These are phyloP conservation scores for Lasiurus borealis DNA, from an alignment of 2,113 vertebrate species.

Conservation along the genomic window DNA sequence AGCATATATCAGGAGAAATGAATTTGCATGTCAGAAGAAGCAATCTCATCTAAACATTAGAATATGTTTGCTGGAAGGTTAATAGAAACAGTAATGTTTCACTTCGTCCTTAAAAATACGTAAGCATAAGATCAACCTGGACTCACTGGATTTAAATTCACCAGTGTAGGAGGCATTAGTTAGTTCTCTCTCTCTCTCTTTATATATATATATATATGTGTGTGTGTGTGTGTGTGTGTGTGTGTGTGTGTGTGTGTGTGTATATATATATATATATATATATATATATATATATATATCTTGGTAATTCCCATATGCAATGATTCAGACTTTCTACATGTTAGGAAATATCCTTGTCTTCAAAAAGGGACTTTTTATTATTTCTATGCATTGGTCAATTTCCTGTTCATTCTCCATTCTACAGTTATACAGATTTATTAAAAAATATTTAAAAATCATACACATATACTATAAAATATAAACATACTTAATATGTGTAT, in stretches of 20 bases:
- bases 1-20: not conserved
- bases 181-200: too few species aligned
- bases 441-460: not conserved
- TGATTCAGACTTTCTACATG: conserved; percentile 32
- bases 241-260: too few species aligned
- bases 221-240: too few species aligned
- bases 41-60: not conserved
- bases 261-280: too few species aligned
- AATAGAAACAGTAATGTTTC: not conserved
- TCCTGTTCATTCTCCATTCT: not conserved
- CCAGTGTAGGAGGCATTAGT: not conserved
- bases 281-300: not conserved
- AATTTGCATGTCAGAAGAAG: conserved; percentile 3
- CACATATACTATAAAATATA: conserved; percentile 30
- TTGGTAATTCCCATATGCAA: not conserved
- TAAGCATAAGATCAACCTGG: not conserved
- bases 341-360: not conserved
- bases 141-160: not conserved
- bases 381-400: conserved; percentile 28
- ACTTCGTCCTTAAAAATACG: not conserved
- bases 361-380: conserved; percentile 44
- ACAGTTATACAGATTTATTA: not conserved
- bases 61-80: not conserved
- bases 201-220: too few species aligned
- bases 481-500: not conserved